These are phyloP conservation scores for Melanotaenia maccullochi DNA, from an alignment of 2,797 vertebrate genomes.

Conservation along the genomic window DNA sequence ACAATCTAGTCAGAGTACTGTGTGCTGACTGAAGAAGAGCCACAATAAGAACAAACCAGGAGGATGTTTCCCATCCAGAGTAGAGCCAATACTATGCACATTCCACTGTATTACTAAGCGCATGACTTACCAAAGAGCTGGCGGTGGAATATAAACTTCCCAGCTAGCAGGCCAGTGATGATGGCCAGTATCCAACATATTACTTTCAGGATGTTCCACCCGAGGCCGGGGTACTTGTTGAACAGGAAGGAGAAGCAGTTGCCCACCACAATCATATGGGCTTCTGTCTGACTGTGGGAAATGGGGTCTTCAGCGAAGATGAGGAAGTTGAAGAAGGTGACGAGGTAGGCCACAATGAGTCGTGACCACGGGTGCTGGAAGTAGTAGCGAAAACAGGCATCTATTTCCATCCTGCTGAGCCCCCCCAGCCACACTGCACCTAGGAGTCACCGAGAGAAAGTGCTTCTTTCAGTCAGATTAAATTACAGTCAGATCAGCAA, in stretches of 20 bases:
- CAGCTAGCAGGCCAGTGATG: slow-evolving; percentile 89
- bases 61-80: slow-evolving; percentile 23
- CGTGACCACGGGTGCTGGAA: slow-evolving; percentile 99
- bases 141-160: slow-evolving; percentile 97
- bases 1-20: neutral
- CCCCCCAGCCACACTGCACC: slow-evolving; percentile 74
- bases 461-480: slow-evolving; percentile 56
- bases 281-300: slow-evolving; percentile 96
- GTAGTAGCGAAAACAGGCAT: slow-evolving; percentile 94
- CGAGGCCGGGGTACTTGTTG: slow-evolving; percentile 94
- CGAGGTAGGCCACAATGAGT: slow-evolving; percentile 94
- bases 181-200: slow-evolving; percentile 93
- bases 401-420: slow-evolving; percentile 91
- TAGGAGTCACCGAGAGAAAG: slow-evolving; percentile 67
- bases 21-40: slow-evolving; percentile 17
- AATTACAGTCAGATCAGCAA: slow-evolving; percentile 47
- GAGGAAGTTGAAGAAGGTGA: slow-evolving; percentile 98
- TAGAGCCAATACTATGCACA: slow-evolving; percentile 63
- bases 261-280: slow-evolving; percentile 95
- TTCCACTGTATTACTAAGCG: slow-evolving; percentile 53
- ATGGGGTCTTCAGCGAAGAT: slow-evolving; percentile 97
- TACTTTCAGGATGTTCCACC: slow-evolving; percentile 94
- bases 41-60: slow-evolving; percentile 35
- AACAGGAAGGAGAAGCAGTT: slow-evolving; percentile 98
- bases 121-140: slow-evolving; percentile 94